Evolutionary conservation across 2,113 vertebrate genomes (phyloP).

Genomic region (Nettapus auritus): DNA sequence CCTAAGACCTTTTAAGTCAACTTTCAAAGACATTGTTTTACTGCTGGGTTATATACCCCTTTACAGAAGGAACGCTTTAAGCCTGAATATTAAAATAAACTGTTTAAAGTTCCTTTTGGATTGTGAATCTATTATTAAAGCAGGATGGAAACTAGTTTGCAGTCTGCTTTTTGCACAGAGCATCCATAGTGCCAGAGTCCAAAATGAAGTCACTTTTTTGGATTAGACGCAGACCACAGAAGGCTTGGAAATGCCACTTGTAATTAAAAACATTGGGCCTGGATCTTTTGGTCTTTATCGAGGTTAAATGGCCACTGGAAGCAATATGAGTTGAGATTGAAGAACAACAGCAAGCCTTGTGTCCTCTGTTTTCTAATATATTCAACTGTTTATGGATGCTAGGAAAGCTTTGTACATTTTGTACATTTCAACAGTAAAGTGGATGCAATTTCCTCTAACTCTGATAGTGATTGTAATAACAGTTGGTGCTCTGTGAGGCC

Average conservation of each 20-base stretch:
- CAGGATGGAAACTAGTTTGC: slow-evolving; percentile 51
- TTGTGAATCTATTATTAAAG: slow-evolving; percentile 43
- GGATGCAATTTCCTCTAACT: slow-evolving; percentile 58
- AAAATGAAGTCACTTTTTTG: slow-evolving; percentile 63
- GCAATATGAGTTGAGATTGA: slow-evolving; percentile 15
- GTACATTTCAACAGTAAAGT: not conserved
- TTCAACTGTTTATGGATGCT: slow-evolving; percentile 43
- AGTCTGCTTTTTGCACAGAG: slow-evolving; percentile 3
- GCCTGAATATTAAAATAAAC: slow-evolving; percentile 68
- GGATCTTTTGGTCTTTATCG: slow-evolving; percentile 15
- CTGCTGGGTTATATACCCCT: slow-evolving; percentile 62
- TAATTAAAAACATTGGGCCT: slow-evolving; percentile 60
- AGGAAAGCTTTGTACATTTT: not conserved
- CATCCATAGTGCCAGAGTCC: not conserved
- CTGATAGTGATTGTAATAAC: slow-evolving; percentile 6
- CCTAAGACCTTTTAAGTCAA: slow-evolving; percentile 50
- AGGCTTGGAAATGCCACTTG: slow-evolving; percentile 47
- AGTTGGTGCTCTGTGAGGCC: slow-evolving; percentile 14
- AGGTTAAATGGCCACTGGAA: slow-evolving; percentile 59
- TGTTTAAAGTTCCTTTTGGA: slow-evolving; percentile 63
- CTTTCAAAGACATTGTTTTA: slow-evolving; percentile 72
- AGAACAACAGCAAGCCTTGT: slow-evolving; percentile 6
- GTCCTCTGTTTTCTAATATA: slow-evolving; percentile 8
- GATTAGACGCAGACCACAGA: slow-evolving; percentile 3
- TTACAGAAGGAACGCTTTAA: slow-evolving; percentile 65